phyloP scores from a whole-genome alignment of 2,113 vertebrate genomes.

The Elgaria multicarinata region DNA sequence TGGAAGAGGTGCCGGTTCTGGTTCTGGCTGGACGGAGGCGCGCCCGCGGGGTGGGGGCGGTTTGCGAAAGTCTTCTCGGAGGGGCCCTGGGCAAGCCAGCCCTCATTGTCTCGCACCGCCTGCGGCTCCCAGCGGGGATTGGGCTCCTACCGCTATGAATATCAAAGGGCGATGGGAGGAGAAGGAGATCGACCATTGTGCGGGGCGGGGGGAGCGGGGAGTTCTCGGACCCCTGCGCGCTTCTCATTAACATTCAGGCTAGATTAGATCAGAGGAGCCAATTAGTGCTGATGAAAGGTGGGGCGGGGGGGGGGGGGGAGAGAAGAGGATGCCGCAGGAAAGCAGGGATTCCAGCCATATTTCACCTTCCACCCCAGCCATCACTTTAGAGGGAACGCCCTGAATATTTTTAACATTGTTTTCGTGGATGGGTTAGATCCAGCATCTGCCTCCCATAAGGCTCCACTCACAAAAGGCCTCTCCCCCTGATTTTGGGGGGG shows the following conservation, averaged over 20 bases:
- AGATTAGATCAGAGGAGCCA: conserved; percentile 44
- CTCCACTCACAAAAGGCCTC: too few species aligned
- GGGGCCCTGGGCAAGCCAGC: not conserved
- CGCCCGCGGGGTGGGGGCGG: not conserved
- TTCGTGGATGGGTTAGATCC: too few species aligned
- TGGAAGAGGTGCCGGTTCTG: not conserved
- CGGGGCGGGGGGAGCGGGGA: not conserved
- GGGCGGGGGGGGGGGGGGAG: not conserved
- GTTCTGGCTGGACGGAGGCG: not conserved
- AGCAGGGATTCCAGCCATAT: not conserved
- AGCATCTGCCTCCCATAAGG: too few species aligned
- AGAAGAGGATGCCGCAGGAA: not conserved
- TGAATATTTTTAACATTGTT: too few species aligned
- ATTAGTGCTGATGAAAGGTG: conserved; percentile 39
- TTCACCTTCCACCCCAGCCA: not conserved
- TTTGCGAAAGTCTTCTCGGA: not conserved
- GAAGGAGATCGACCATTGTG: conserved; percentile 39
- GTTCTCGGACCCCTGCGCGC: conserved; percentile 4
- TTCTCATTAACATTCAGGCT: conserved; percentile 35
- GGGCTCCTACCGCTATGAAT: conserved; percentile 25
- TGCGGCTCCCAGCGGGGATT: not conserved
- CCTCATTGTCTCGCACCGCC: conserved; percentile 22
- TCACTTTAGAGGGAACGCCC: not conserved
- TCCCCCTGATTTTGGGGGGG: too few species aligned
- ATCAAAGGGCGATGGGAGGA: conserved; percentile 34